Conservation (phyloP, 2,888 invertebrate species). For the Aleiodes testaceus region DNA sequence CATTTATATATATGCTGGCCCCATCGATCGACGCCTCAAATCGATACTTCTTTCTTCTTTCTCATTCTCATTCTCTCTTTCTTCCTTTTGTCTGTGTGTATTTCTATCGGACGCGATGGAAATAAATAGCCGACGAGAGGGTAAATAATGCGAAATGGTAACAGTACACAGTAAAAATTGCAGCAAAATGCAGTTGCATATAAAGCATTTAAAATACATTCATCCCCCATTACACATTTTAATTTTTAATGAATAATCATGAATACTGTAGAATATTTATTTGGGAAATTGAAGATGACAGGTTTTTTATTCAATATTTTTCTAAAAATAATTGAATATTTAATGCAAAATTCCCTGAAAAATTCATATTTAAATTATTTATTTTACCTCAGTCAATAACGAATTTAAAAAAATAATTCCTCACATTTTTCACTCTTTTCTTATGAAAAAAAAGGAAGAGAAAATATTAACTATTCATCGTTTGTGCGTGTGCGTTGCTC, state of each 20-base stretch:
- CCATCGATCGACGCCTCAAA: slow-evolving; percentile 36
- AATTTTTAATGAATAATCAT: slow-evolving; percentile 18
- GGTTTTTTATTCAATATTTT: neutral
- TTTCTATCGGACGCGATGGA: slow-evolving; percentile 44
- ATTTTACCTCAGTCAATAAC: neutral
- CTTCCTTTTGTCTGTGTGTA: neutral
- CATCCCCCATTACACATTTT: neutral
- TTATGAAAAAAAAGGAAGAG: neutral
- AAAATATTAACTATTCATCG: neutral
- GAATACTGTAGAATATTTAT: slow-evolving; percentile 11
- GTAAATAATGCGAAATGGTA: slow-evolving; percentile 60
- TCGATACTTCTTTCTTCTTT: slow-evolving; percentile 29
- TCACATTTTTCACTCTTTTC: neutral
- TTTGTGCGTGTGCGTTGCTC: slow-evolving; percentile 11
- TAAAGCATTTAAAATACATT: neutral
- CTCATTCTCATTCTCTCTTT: slow-evolving; percentile 3
- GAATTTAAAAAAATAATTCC: neutral
- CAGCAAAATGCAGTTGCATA: no score
- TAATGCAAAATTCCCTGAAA: neutral
- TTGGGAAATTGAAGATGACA: neutral
- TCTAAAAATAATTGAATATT: slow-evolving; percentile 1
- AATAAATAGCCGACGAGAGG: slow-evolving; percentile 56
- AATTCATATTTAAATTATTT: neutral
- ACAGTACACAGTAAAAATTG: slow-evolving; percentile 44
- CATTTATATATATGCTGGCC: slow-evolving; percentile 21